Evolutionary conservation across 2,113 vertebrate genomes (phyloP).

Genomic region (Charadrius vociferus): DNA sequence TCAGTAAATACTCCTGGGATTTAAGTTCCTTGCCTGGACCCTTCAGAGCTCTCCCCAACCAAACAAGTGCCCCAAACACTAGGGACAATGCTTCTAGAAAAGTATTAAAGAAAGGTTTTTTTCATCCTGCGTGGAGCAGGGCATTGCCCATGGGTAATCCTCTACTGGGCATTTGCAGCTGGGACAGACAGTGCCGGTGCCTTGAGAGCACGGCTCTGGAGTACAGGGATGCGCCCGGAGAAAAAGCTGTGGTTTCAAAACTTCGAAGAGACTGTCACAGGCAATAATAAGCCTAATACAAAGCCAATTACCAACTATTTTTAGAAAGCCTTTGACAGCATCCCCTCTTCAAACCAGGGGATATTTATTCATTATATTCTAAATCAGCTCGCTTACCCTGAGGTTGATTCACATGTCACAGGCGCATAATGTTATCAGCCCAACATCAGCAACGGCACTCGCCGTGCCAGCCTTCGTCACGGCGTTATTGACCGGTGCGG

Average conservation of each 20-base stretch:
- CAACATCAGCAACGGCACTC: not conserved
- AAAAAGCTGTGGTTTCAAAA: not conserved
- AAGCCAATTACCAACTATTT: conserved; percentile 33
- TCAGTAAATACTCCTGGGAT: not conserved
- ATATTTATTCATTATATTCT: conserved; percentile 32
- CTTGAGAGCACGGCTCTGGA: not conserved
- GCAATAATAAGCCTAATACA: not conserved
- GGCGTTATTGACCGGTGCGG: fast-evolving
- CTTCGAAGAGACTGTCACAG: not conserved
- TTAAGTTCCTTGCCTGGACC: not conserved
- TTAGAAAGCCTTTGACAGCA: conserved; percentile 48
- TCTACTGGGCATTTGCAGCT: not conserved
- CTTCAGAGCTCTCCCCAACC: not conserved
- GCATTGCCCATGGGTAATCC: not conserved
- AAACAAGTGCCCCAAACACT: not conserved
- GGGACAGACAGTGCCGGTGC: not conserved
- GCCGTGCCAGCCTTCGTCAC: not conserved
- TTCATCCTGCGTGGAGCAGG: fast-evolving
- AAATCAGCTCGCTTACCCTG: not conserved
- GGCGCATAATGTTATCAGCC: not conserved
- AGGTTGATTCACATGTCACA: not conserved
- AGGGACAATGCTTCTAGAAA: not conserved
- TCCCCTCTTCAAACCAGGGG: not conserved
- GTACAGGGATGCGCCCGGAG: not conserved
- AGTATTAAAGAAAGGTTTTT: not conserved